phyloP scores from a whole-genome alignment of 2,888 invertebrate species.

The Rugalucina vietnamica region DNA sequence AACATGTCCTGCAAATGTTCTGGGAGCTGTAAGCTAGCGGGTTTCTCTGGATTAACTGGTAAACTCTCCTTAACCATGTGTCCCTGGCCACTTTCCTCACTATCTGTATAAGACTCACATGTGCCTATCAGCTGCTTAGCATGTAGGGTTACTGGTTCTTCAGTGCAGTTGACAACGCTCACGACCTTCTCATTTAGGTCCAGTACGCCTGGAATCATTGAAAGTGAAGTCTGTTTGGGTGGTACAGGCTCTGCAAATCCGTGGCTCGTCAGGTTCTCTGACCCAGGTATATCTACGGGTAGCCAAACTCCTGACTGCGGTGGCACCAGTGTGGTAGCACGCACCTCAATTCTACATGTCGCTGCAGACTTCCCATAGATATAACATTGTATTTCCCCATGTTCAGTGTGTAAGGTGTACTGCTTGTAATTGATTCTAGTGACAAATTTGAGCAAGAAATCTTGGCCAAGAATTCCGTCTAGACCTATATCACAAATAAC shows the following conservation, averaged over 20 bases:
- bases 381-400: conserved; percentile 12
- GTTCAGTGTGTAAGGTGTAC: not conserved
- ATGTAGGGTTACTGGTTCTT: not conserved
- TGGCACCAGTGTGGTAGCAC: conserved; percentile 2
- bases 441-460: conserved; percentile 3
- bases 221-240: not conserved
- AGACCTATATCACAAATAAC: conserved; percentile 1
- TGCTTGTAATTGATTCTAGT: not conserved
- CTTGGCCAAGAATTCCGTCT: conserved; percentile 14
- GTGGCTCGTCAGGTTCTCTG: not conserved
- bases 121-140: not conserved
- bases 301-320: not conserved
- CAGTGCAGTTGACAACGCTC: not conserved
- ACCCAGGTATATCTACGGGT: conserved; percentile 3
- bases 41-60: not conserved
- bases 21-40: not conserved
- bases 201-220: not conserved
- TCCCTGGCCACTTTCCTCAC: not conserved
- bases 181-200: not conserved
- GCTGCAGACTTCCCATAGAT: not conserved
- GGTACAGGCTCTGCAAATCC: not conserved
- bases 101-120: not conserved
- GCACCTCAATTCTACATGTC: conserved; percentile 10
- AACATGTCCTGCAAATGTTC: conserved; percentile 1
- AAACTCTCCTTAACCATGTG: not conserved